These are phyloP conservation scores for Decapterus maruadsi DNA, from an alignment of 2,797 vertebrate genomes.

Conservation along the genomic window DNA sequence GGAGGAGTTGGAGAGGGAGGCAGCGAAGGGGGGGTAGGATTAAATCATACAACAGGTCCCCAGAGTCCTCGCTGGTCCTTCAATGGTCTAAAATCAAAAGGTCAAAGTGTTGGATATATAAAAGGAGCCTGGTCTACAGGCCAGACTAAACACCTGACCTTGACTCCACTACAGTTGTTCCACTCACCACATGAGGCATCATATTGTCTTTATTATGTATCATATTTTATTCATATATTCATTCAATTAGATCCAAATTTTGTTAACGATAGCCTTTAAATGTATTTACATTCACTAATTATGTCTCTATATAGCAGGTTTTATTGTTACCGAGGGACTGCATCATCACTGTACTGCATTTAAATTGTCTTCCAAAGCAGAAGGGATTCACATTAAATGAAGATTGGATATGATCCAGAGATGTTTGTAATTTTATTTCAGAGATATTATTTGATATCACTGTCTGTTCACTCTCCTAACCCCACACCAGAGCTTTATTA, in stretches of 20 bases:
- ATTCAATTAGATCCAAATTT: background rate
- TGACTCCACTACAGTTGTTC: slow-evolving; percentile 37
- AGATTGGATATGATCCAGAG: background rate
- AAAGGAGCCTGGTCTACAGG: slow-evolving; percentile 38
- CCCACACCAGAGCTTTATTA: background rate
- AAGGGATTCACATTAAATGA: background rate
- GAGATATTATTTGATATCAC: background rate
- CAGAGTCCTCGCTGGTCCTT: slow-evolving; percentile 62
- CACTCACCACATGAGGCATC: background rate
- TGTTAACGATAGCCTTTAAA: background rate
- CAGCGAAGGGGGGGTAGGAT: slow-evolving; percentile 48
- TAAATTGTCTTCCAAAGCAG: background rate
- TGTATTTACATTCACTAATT: background rate
- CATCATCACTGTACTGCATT: background rate
- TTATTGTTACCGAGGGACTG: background rate
- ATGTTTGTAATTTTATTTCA: background rate
- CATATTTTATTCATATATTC: background rate
- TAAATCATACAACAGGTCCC: slow-evolving; percentile 72
- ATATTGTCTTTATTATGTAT: background rate
- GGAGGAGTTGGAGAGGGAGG: slow-evolving; percentile 13
- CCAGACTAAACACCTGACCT: slow-evolving; percentile 59
- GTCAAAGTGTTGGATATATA: slow-evolving; percentile 62
- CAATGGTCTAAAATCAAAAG: slow-evolving; percentile 68
- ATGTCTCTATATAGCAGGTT: background rate
- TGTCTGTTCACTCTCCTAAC: background rate